Base-by-base conservation (phyloP, 1,140 invertebrate species). In the Zaprionus taronus region DNA sequence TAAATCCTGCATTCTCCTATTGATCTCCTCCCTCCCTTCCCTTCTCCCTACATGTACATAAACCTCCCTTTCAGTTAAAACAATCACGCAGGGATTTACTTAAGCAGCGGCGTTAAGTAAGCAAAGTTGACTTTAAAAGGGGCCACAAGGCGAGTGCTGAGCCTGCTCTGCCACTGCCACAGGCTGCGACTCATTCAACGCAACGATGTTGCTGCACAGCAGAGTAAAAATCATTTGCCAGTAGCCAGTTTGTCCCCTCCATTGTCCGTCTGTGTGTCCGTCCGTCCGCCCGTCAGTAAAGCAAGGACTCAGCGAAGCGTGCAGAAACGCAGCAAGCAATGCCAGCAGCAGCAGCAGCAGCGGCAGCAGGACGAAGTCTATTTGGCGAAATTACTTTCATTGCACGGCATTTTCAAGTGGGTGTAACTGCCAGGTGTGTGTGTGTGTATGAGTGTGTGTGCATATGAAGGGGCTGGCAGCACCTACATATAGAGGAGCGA, bases 331-430 rank as follows among this genome's bases (percentile, higher is more conserved):
- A 51, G 34, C 28, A 31, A 31, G 28, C 28, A 31, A 31, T 31
- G 28, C 28, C 28, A 31, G 28, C 28, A 31, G 28, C 7, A 7
- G 26, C 26, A 28, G 47, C 55, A 41, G 34, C 31, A 62, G 41
- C 36, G 49, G 53, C 22, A 55, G 71, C 67, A 66, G 51, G 47
- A 34, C 86, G 64, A 69, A 90, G 85, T 90, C 81, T 90, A 80
- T 90, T 90, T 90, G 72, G 79, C 63, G 77, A 90, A 90, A 91
- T 90, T 90, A 91, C 85, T 85, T 91, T 91, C 85, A 85, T 91
- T 90, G 86, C 85, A 89, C 73, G 70, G 79, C 82, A 56, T 67
- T 75, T 80, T 77, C 82, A 76, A 90, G 85, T 82, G 81, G 72
- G 62, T 72, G 65, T 71, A 62, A 74, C 61, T 80, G 68, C 47